phyloP scores from a whole-genome alignment of 2,113 vertebrate genomes.

The Geococcyx californianus region DNA sequence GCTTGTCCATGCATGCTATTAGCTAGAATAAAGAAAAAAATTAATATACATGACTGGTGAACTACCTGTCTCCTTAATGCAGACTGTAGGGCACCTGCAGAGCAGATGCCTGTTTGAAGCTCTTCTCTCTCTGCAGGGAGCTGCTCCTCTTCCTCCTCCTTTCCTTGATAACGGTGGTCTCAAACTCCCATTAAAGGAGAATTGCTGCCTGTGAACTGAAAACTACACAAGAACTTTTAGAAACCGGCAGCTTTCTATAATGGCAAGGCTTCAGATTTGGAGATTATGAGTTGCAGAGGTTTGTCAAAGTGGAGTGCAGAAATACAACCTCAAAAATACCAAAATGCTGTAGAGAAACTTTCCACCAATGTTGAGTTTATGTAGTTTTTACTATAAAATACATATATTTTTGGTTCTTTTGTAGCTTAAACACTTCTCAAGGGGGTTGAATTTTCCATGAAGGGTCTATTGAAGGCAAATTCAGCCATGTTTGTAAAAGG shows the following conservation, averaged over 20 bases:
- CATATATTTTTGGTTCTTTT: not conserved
- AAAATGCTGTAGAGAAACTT: not conserved
- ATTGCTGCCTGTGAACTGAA: not conserved
- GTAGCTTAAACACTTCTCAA: not conserved
- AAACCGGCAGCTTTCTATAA: not conserved
- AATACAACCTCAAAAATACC: not conserved
- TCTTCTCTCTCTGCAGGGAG: not conserved
- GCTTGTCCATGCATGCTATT: not conserved
- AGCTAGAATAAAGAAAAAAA: not conserved
- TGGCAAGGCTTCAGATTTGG: not conserved
- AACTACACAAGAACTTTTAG: not conserved
- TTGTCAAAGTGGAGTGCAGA: not conserved
- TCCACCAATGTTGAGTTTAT: accelerated
- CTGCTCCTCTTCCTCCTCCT: not conserved
- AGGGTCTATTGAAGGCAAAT: not conserved
- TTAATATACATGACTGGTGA: not conserved
- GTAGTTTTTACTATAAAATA: not conserved
- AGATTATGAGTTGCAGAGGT: not conserved
- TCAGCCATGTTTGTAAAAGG: not conserved
- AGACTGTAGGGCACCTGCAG: not conserved
- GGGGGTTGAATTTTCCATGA: not conserved
- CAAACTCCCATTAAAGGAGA: not conserved
- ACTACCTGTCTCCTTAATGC: not conserved
- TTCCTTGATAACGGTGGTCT: not conserved
- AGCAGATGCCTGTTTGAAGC: not conserved